Percentiles rank a stretch among this genome's conserved stretches.
Evolutionary conservation across 2,113 vertebrate genomes (phyloP).

Genomic region (Trematomus loennbergii): DNA sequence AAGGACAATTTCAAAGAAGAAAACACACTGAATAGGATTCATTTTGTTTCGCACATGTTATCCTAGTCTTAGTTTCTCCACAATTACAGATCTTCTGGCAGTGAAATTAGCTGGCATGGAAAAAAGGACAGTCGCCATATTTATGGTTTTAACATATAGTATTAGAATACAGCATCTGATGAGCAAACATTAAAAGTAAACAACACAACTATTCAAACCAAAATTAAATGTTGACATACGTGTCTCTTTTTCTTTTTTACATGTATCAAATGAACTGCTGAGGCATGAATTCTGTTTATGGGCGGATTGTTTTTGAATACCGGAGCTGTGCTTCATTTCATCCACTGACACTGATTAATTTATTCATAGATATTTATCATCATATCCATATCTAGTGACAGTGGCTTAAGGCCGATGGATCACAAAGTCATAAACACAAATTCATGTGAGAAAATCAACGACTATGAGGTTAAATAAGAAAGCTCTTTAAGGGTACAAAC

Average conservation of each 20-base stretch:
- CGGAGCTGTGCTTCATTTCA: constrained; percentile 5
- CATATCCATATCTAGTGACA: constrained; percentile 27
- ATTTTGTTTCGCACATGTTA: constrained; percentile 48
- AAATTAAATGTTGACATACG: neutral
- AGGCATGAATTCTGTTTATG: neutral
- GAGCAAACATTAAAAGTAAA: neutral
- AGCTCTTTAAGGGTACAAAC: neutral
- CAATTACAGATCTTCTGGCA: constrained; percentile 38
- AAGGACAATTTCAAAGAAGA: constrained; percentile 34
- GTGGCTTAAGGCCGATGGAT: constrained; percentile 21
- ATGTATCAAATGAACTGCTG: neutral
- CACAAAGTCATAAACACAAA: constrained; percentile 17
- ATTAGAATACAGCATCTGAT: neutral
- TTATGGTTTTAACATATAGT: constrained; percentile 16
- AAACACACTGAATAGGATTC: constrained; percentile 13
- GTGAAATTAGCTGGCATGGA: neutral
- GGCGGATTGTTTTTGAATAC: constrained; percentile 1
- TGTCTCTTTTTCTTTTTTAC: neutral
- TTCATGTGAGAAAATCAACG: constrained; percentile 14
- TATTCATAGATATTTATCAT: constrained; percentile 39
- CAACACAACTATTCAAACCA: neutral
- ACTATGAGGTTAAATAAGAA: neutral
- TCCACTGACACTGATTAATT: constrained; percentile 17
- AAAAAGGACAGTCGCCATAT: constrained; percentile 11
- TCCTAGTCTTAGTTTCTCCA: constrained; percentile 36